Evolutionary conservation across 2,113 vertebrate species (phyloP).

Genomic region (Halcyon malimbica): DNA sequence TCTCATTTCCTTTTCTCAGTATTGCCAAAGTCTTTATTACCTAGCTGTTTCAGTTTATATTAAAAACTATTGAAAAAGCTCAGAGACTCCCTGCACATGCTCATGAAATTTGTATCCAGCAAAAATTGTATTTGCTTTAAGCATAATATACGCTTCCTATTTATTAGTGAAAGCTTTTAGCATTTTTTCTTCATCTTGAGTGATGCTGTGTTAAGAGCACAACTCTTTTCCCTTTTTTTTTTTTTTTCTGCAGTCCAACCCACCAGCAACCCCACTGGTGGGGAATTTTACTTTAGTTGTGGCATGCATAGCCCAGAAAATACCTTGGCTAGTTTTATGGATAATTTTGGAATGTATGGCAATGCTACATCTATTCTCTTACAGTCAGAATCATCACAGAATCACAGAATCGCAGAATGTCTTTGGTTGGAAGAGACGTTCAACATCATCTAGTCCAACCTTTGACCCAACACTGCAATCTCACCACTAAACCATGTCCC

Average conservation of each 20-base stretch:
- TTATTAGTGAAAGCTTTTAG: slow-evolving; percentile 1
- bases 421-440: too few relatives aligned
- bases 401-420: too few relatives aligned
- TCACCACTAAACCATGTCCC: too few relatives aligned
- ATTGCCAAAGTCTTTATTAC: slow-evolving; percentile 15
- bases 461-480: too few relatives aligned
- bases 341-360: background rate
- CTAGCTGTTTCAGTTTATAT: background rate
- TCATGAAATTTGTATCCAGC: background rate
- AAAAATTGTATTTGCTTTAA: slow-evolving; percentile 5
- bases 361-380: background rate
- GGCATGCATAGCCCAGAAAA: background rate
- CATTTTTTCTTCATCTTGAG: background rate
- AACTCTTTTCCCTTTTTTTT: background rate
- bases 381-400: background rate
- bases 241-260: background rate
- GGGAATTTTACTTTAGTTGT: background rate
- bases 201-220: background rate
- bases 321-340: background rate
- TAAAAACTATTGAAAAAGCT: slow-evolving; percentile 14
- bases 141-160: background rate
- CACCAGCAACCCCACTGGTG: background rate
- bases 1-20: background rate
- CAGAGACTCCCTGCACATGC: background rate
- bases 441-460: too few relatives aligned